phyloP scores from a whole-genome alignment of 2,888 invertebrate species.

The Apoderus coryli region DNA sequence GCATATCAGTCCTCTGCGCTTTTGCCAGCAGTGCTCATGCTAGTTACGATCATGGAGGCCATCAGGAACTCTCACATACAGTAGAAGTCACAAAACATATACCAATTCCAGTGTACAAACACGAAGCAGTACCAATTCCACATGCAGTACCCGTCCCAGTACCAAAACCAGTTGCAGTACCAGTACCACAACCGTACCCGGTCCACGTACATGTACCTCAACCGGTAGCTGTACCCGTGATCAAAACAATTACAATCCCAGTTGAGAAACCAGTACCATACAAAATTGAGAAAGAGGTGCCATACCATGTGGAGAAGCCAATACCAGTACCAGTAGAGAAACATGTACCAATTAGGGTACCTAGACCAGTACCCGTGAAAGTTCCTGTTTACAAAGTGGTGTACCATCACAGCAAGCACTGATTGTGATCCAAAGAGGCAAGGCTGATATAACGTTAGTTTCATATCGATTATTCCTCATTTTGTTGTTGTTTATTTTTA shows the following conservation, averaged over 20 bases:
- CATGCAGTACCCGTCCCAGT: conserved; percentile 44
- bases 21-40: conserved; percentile 24
- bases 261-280: conserved; percentile 60
- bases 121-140: conserved; percentile 34
- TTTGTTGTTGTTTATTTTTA: conserved; percentile 1
- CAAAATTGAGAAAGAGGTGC: conserved; percentile 49
- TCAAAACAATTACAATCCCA: conserved; percentile 52
- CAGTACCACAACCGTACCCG: conserved; percentile 52
- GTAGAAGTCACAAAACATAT: conserved; percentile 55
- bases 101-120: conserved; percentile 37
- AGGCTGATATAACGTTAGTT: conserved; percentile 21
- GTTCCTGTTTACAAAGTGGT: conserved; percentile 59
- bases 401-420: conserved; percentile 50
- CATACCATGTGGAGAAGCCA: conserved; percentile 50
- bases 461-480: conserved; percentile 6
- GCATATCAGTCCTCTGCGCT: conserved; percentile 25
- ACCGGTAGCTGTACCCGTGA: conserved; percentile 51
- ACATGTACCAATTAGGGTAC: conserved; percentile 51
- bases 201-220: conserved; percentile 54
- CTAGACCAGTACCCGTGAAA: conserved; percentile 53
- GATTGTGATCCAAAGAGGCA: conserved; percentile 18
- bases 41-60: conserved; percentile 24
- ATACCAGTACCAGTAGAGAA: conserved; percentile 55
- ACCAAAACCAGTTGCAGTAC: conserved; percentile 52
- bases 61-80: conserved; percentile 38